Evolutionary conservation across 2,113 vertebrate species (phyloP).

Genomic region (Gymnocephalus cernua): DNA sequence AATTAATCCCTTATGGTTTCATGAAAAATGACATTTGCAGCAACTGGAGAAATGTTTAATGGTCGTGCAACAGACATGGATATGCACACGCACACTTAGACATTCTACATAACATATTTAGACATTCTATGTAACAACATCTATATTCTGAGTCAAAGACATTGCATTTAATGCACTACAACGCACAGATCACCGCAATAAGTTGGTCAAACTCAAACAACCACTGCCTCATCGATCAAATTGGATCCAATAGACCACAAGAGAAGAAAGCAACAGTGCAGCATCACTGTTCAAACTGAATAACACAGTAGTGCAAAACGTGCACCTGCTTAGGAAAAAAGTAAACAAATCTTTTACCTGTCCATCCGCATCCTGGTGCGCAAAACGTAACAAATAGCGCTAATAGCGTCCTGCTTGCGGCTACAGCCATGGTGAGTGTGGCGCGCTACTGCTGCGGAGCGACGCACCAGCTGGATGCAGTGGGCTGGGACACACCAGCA

Average conservation of each 20-base stretch:
- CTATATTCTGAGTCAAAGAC: not conserved
- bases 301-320: not conserved
- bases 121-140: not conserved
- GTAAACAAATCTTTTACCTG: slow-evolving; percentile 76
- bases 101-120: no score
- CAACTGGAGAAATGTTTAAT: not conserved
- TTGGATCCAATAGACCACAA: not conserved
- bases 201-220: not conserved
- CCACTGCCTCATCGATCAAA: not conserved
- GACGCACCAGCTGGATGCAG: slow-evolving; percentile 71
- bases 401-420: slow-evolving; percentile 82
- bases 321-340: slow-evolving; percentile 40
- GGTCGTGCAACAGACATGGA: not conserved
- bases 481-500: slow-evolving; percentile 61
- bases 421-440: slow-evolving; percentile 82
- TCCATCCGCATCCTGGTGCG: slow-evolving; percentile 71
- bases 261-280: not conserved
- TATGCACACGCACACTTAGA: not conserved
- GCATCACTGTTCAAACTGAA: not conserved
- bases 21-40: slow-evolving; percentile 1
- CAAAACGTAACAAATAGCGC: slow-evolving; percentile 81
- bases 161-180: not conserved
- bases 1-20: not conserved
- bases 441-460: slow-evolving; percentile 67
- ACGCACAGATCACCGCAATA: not conserved